These are phyloP conservation scores for Sander vitreus DNA, from an alignment of 2,113 vertebrate species.

Conservation along the genomic window DNA sequence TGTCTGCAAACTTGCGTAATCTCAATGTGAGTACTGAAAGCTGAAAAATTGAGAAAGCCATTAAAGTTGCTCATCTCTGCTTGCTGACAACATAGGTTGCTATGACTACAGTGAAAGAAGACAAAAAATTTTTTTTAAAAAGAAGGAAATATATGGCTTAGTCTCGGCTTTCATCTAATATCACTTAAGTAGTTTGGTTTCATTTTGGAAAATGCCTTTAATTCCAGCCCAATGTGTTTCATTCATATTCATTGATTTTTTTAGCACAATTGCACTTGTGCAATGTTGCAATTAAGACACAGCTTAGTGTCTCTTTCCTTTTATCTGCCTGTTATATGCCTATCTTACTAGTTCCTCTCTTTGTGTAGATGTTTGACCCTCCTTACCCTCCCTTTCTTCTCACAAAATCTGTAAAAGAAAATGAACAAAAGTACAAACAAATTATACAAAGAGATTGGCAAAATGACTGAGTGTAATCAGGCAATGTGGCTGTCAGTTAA, in stretches of 20 bases:
- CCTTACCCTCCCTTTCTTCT: neutral
- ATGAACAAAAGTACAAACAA: constrained; percentile 27
- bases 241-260: constrained; percentile 6
- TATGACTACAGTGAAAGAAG: constrained; percentile 12
- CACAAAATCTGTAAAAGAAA: constrained; percentile 12
- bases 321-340: neutral
- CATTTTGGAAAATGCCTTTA: constrained; percentile 7
- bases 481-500: constrained; percentile 22
- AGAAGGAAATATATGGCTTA: neutral
- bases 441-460: constrained; percentile 19
- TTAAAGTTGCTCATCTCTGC: constrained; percentile 14
- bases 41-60: constrained; percentile 38
- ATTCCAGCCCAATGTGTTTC: constrained; percentile 7
- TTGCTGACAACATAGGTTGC: constrained; percentile 25
- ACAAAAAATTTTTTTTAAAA: neutral
- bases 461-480: constrained; percentile 28
- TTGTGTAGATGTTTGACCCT: constrained; percentile 36
- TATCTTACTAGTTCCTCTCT: neutral
- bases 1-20: neutral
- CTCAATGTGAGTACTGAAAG: constrained; percentile 10
- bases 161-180: constrained; percentile 11
- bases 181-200: constrained; percentile 28
- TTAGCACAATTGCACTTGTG: neutral
- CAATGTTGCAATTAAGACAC: neutral
- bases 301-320: neutral